These are phyloP conservation scores for Melinaea marsaeus DNA, from an alignment of 2,888 invertebrate genomes.

Conservation along the genomic window DNA sequence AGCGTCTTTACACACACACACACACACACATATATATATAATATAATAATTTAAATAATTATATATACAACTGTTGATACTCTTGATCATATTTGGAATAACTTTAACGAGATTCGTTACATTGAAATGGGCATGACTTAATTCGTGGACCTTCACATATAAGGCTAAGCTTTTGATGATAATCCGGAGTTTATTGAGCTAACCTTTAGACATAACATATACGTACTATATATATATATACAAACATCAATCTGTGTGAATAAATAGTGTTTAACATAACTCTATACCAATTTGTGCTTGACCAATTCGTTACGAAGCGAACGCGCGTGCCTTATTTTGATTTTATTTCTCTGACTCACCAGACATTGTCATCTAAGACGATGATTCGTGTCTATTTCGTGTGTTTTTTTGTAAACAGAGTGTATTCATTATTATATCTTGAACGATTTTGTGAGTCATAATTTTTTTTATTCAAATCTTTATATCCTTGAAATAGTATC, in stretches of 20 bases:
- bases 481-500: conserved; percentile 31
- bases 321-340: conserved; percentile 20
- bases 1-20: conserved; percentile 23
- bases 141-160: not conserved
- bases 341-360: conserved; percentile 20
- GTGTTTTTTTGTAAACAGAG: conserved; percentile 40
- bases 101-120: conserved; percentile 1
- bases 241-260: no score
- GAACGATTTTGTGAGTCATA: conserved; percentile 46
- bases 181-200: not conserved
- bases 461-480: conserved; percentile 35
- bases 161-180: not conserved
- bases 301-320: conserved; percentile 11
- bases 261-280: no score
- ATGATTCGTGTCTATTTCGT: conserved; percentile 48
- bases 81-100: conserved; percentile 4
- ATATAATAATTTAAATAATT: no score
- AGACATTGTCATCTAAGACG: conserved; percentile 28
- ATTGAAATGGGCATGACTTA: not conserved
- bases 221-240: no score
- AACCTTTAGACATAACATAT: not conserved
- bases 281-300: conserved; percentile 7
- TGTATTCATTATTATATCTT: conserved; percentile 44
- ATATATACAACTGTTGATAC: no score
- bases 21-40: no score